Evolutionary conservation across 2,888 invertebrate genomes (phyloP), one percentile per base, ranked within the genome.

Genomic region (Drosophila rellima): DNA sequence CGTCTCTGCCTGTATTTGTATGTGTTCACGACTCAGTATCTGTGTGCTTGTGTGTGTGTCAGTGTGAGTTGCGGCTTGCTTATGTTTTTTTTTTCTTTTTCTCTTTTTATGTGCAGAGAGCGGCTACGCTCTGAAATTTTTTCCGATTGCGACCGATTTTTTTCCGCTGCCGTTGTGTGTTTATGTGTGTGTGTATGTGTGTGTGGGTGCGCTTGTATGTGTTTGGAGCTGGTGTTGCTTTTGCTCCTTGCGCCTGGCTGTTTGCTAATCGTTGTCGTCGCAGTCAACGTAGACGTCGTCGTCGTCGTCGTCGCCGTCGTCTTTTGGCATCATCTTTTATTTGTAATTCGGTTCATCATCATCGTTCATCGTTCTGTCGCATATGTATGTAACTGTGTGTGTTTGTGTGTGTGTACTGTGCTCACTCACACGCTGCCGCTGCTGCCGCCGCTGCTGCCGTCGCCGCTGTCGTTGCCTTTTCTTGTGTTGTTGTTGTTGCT

Each of bases 291-390:
- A 88, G 89, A 82, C 89, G 85, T 85, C 87, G 88, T 77, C 85
- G 85, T 84, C 52, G 61, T 23, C 52, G 61, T 84, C 88, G 91
- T 82, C 54, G 62, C 4, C 61, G 61, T 87, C 86, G 90, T 82
- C 82, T 82, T 82, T 82, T 82, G 91, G 91, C 92, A 91, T 91
- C 91, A 91, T 91, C 91, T 91, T 91, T 91, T 91, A 91, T 91
- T 91, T 91, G 91, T 91, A 91, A 91, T 91, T 91, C 90, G 91
- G 91, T 91, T 91, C 91, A 91, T 91, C 91, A 91, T 91, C 91
- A 91, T 91, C 90, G 91, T 91, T 90, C 90, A 91, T 91, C 91
- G 90, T 90, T 84, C 90, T 90, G 86, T 81, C 89, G 88, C 89
- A 87, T 82, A 68, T 78, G 82, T 83, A 63, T 70, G 88, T 82